Conservation (phyloP, 2,113 vertebrate species). For the Crotalus tigris region DNA sequence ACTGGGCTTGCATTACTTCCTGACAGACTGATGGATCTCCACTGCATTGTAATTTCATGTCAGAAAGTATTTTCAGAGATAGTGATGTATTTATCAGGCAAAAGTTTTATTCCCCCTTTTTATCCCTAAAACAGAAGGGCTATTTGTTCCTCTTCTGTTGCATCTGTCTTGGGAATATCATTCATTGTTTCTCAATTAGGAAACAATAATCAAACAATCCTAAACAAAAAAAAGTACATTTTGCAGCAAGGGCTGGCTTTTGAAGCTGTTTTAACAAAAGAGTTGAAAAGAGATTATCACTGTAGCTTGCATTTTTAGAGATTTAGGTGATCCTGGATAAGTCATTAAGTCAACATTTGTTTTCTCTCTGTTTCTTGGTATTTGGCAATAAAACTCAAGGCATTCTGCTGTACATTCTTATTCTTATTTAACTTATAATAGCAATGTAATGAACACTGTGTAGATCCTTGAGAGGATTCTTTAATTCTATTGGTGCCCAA, state of each 20-base stretch:
- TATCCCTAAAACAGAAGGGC: conserved; percentile 7
- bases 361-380: not conserved
- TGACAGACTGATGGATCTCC: conserved; percentile 16
- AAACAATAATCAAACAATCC: not conserved
- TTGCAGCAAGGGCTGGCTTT: conserved; percentile 24
- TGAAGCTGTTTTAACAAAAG: conserved; percentile 30
- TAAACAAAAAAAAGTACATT: conserved; percentile 15
- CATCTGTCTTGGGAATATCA: conserved; percentile 2
- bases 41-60: conserved; percentile 33
- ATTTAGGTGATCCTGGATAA: not conserved
- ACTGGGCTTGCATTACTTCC: not conserved
- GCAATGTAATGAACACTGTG: conserved; percentile 32
- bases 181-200: conserved; percentile 10
- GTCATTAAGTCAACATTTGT: conserved; percentile 3
- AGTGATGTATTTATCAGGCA: conserved; percentile 28
- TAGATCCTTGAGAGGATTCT: not conserved
- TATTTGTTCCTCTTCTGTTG: not conserved
- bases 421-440: not conserved
- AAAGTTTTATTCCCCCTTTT: conserved; percentile 22
- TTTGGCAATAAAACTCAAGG: conserved; percentile 6
- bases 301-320: not conserved
- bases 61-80: conserved; percentile 37
- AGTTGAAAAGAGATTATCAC: conserved; percentile 20
- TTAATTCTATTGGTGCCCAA: not conserved
- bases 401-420: not conserved